phyloP scores from a whole-genome alignment of 2,888 invertebrate species.

The Dolichopus griseipennis region DNA sequence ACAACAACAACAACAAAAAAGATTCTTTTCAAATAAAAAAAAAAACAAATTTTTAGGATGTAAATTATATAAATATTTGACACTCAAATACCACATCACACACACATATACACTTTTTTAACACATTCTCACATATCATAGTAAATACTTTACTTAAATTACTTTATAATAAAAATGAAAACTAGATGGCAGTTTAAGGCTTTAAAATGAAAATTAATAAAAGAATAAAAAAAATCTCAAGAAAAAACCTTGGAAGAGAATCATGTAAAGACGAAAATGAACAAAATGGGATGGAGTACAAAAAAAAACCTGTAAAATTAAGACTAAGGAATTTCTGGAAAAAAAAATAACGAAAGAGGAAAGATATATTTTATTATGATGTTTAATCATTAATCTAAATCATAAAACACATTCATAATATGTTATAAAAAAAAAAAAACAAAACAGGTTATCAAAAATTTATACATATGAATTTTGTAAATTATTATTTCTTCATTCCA shows the following conservation, averaged over 20 bases:
- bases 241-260: not conserved
- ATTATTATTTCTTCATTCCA: too few relatives aligned
- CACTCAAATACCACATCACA: not conserved
- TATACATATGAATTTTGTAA: too few relatives aligned
- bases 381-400: not conserved
- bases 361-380: not conserved
- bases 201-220: not conserved
- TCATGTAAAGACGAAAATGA: too few relatives aligned
- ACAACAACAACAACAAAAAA: too few relatives aligned
- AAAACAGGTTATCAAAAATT: too few relatives aligned
- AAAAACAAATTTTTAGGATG: not conserved
- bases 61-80: slow-evolving; percentile 6
- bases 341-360: too few relatives aligned
- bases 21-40: not conserved
- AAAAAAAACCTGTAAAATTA: too few relatives aligned
- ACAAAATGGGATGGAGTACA: too few relatives aligned
- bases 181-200: not conserved
- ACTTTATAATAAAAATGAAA: too few relatives aligned
- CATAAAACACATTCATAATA: not conserved
- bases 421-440: too few relatives aligned
- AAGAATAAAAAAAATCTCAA: not conserved
- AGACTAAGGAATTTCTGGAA: too few relatives aligned
- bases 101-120: not conserved
- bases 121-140: not conserved
- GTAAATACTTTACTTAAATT: too few relatives aligned